Percentiles rank a stretch among this genome's conserved stretches.
These are phyloP conservation scores for Mixornis gularis DNA, from an alignment of 2,113 vertebrate species.

Conservation along the genomic window DNA sequence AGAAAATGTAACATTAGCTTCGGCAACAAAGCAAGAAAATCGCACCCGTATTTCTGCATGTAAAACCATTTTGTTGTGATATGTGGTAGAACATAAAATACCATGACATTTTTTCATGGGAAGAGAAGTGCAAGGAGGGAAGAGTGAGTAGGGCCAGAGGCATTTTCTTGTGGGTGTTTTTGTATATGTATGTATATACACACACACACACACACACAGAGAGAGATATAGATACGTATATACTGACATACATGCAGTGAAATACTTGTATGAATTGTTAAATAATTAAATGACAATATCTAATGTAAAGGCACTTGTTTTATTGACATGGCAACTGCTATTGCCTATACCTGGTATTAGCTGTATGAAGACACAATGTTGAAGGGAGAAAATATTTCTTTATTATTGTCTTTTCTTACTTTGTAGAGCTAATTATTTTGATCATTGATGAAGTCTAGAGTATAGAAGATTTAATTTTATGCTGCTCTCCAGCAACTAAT, in stretches of 20 bases:
- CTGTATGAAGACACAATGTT: neutral
- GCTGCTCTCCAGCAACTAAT: neutral
- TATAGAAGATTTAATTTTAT: neutral
- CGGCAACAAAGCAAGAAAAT: neutral
- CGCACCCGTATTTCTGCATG: neutral
- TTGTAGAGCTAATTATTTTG: neutral
- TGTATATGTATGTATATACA: accelerated
- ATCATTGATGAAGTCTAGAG: neutral
- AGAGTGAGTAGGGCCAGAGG: neutral
- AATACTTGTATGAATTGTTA: neutral
- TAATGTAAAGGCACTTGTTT: neutral
- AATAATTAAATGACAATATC: neutral
- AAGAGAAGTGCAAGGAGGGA: neutral
- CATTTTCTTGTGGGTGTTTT: neutral
- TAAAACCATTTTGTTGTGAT: neutral
- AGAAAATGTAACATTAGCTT: neutral
- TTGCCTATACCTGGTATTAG: neutral
- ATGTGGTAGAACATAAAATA: neutral
- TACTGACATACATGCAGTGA: neutral
- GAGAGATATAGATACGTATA: accelerated
- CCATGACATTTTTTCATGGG: neutral
- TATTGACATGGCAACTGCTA: neutral
- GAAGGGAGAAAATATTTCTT: neutral
- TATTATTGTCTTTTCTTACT: neutral
- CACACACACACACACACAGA: accelerated